phyloP scores from a whole-genome alignment of 1,140 invertebrate species.

The Nasonia vitripennis region DNA sequence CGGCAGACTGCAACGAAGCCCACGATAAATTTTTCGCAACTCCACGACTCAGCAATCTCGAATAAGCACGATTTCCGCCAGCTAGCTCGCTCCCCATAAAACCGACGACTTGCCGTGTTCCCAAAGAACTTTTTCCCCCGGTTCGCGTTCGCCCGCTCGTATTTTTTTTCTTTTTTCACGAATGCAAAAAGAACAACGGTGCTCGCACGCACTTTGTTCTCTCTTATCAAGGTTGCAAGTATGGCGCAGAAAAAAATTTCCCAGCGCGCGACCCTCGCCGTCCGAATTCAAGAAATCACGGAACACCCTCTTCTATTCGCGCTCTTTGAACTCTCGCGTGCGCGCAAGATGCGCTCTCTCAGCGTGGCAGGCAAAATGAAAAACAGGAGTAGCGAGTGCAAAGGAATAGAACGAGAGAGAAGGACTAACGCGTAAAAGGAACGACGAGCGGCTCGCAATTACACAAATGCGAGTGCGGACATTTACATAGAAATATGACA shows the following conservation, averaged over 20 bases:
- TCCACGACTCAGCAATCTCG: conserved; percentile 11
- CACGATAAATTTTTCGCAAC: not conserved
- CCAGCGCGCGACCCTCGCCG: not conserved
- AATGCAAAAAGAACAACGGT: conserved; percentile 39
- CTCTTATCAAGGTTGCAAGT: conserved; percentile 21
- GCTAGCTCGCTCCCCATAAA: not conserved
- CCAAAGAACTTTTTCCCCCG: not conserved
- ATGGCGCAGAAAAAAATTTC: not conserved
- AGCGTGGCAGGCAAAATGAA: not conserved
- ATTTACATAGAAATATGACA: conserved; percentile 50
- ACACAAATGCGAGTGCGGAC: conserved; percentile 50
- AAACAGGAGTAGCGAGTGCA: not conserved
- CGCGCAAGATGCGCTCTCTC: not conserved
- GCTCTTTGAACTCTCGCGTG: conserved; percentile 9
- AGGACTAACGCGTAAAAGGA: conserved; percentile 8
- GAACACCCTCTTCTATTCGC: not conserved
- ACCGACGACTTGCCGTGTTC: not conserved
- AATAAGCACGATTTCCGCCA: conserved; percentile 32
- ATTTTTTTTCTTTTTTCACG: conserved; percentile 32
- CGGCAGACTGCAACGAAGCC: not conserved
- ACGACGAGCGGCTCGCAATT: conserved; percentile 36
- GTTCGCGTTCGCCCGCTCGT: not conserved
- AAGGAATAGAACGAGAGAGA: not conserved
- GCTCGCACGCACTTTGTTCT: conserved; percentile 32
- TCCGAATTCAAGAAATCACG: conserved; percentile 50